Conservation (phyloP, 2,797 vertebrate species). For the Discoglossus pictus region DNA sequence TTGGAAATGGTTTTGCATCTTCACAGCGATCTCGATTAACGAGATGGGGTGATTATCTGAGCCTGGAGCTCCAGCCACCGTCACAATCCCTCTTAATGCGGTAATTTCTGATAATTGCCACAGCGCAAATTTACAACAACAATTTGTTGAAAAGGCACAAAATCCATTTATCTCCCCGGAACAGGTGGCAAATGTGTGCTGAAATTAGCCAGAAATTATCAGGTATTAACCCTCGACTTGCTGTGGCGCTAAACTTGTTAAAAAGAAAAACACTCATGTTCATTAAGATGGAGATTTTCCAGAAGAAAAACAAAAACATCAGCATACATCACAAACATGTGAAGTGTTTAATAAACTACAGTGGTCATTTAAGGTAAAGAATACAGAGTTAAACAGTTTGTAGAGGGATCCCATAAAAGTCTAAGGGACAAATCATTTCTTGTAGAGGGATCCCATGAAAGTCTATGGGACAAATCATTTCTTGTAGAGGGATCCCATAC, state of each 20-base stretch:
- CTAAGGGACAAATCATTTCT: too few species aligned
- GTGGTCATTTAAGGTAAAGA: too few species aligned
- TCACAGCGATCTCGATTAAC: conserved; percentile 44
- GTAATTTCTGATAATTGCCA: conserved; percentile 52
- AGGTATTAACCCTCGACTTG: conserved; percentile 42
- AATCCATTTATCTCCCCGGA: conserved; percentile 43
- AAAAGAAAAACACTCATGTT: too few species aligned
- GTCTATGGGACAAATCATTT: too few species aligned
- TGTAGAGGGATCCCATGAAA: too few species aligned
- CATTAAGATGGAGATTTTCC: too few species aligned
- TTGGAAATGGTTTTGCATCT: conserved; percentile 41
- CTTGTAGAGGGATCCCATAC: too few species aligned
- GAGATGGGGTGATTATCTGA: conserved; percentile 42
- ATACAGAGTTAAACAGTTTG: too few species aligned
- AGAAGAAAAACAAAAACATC: too few species aligned
- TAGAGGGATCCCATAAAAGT: too few species aligned
- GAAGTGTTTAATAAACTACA: too few species aligned
- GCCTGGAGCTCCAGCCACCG: conserved; percentile 35
- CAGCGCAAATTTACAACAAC: conserved; percentile 48
- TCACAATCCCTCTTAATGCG: conserved; percentile 49
- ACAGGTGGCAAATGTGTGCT: conserved; percentile 50
- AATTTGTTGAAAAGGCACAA: conserved; percentile 49
- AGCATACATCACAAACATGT: too few species aligned
- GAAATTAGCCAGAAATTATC: conserved; percentile 44
- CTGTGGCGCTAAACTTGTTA: conserved; percentile 5